Percentiles rank a stretch among this genome's conserved stretches.
Evolutionary conservation across 37 sponge, comb jelly and placozoan genomes (phyloP).

Genomic region (Diacarnus erythraeanus): DNA sequence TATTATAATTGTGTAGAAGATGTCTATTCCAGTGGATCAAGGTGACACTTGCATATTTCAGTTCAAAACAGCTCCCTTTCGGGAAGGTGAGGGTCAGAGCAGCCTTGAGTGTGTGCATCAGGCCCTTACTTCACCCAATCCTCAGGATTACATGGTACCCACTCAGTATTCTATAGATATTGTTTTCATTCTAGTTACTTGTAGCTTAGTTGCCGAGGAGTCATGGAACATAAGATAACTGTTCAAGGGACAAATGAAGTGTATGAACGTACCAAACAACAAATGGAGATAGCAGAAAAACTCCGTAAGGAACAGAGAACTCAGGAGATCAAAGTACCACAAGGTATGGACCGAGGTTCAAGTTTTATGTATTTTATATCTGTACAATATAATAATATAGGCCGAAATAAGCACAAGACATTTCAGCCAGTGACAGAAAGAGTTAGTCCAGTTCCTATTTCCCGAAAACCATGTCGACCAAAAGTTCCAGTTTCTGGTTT

Average conservation of each 20-base stretch:
- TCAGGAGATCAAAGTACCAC: conserved; percentile 20
- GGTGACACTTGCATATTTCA: conserved; percentile 16
- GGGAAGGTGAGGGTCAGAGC: conserved; percentile 25
- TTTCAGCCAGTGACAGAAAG: neutral
- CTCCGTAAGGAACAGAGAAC: conserved; percentile 52
- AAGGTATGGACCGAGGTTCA: neutral
- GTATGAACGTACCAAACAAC: conserved; percentile 56
- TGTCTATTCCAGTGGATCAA: conserved; percentile 37
- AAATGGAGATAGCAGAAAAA: conserved; percentile 51
- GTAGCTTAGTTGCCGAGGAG: conserved; percentile 47
- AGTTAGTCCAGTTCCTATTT: neutral
- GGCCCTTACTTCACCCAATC: neutral
- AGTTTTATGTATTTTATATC: no score
- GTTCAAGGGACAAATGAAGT: conserved; percentile 76
- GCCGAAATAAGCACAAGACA: neutral
- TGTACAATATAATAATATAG: no score
- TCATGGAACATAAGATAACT: conserved; percentile 32
- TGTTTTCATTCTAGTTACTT: neutral
- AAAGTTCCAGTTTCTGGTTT: neutral
- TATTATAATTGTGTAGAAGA: conserved; percentile 14
- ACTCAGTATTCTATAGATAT: neutral
- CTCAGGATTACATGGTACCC: neutral
- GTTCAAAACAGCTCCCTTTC: conserved; percentile 33
- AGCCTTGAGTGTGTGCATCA: conserved; percentile 76
- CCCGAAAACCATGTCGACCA: neutral